Evolutionary conservation across 2,113 vertebrate genomes (phyloP), one percentile per base, ranked within the genome.

Genomic region (Barnardius zonarius): DNA sequence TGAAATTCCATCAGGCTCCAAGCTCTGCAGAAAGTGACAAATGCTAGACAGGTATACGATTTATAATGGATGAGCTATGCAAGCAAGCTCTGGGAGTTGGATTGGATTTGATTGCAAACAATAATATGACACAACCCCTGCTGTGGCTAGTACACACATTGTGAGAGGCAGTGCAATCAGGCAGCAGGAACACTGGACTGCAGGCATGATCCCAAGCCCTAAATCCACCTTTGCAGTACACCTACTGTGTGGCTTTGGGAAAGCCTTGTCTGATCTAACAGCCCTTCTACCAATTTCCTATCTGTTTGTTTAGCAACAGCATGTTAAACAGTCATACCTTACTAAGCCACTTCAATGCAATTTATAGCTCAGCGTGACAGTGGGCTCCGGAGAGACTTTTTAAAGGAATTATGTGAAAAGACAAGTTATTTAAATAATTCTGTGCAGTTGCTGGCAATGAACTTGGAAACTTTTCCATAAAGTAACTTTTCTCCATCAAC

Each of bases 41-140:
- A 93, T 94, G 69, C 78, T 88, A 94, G 95, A 95, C 76, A 97
- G 91, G 37, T 84, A 92, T 91, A 86, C 49, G 0, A 92, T 96
- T 95, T 94, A 94, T 97, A 96, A 95, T 95, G 89, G 94, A 95
- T 95, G 90, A 95, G 94, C 73, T 91, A 95, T 90, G 85, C 90
- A 96, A 94, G 93, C 81, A 68, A 78, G 69, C 84, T 92, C 87
- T 54, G 76, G 78, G 91, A 92, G 79, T 16, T 80, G 92, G 92
- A 87, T 61, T 78, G 92, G 72, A 95, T 95, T 92, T 95, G 89
- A 95, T 84, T 95, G 83, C 91, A 88, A 97, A 84, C 85, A 93
- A 95, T 86, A 95, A 93, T 70, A 41, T 86, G 91, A 92, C 93
- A 96, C 87, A 94, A 86, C 7, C 61, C 82, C 90, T 81, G 63